Evolutionary conservation across 2,113 vertebrate genomes (phyloP).

Genomic region (Pithys albifrons): DNA sequence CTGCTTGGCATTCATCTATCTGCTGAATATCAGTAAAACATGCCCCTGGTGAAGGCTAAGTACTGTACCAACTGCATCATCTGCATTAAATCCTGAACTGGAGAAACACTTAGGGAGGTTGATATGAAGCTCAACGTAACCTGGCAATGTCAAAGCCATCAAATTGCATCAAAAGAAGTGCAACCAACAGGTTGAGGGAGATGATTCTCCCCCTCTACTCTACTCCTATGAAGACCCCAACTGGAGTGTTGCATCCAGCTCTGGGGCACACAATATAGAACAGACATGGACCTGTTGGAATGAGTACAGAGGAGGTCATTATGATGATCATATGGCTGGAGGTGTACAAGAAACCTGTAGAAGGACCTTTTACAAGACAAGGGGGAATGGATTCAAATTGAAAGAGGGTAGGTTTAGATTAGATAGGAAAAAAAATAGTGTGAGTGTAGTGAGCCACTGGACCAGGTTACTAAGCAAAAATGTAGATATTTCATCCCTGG

Average conservation of each 20-base stretch:
- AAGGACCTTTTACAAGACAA: neutral
- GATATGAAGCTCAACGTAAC: neutral
- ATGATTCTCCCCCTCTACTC: neutral
- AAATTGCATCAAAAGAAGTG: neutral
- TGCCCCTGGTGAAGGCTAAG: neutral
- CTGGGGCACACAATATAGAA: neutral
- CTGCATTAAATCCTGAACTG: neutral
- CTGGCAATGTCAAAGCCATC: neutral
- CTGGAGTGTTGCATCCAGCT: too few species aligned
- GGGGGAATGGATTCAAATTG: neutral
- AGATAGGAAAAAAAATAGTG: neutral
- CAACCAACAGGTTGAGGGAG: neutral
- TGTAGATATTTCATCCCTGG: too few species aligned
- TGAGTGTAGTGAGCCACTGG: neutral
- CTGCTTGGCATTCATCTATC: neutral
- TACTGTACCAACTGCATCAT: neutral
- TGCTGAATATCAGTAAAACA: constrained; percentile 10
- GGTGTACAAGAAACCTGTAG: neutral
- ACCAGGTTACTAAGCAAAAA: neutral
- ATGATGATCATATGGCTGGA: neutral
- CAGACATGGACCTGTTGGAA: neutral
- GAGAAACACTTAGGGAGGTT: neutral
- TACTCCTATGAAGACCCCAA: neutral
- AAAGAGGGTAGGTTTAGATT: neutral
- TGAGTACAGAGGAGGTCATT: too few species aligned